Base-by-base conservation (phyloP, 2,113 vertebrate genomes). In the Scophthalmus maximus region DNA sequence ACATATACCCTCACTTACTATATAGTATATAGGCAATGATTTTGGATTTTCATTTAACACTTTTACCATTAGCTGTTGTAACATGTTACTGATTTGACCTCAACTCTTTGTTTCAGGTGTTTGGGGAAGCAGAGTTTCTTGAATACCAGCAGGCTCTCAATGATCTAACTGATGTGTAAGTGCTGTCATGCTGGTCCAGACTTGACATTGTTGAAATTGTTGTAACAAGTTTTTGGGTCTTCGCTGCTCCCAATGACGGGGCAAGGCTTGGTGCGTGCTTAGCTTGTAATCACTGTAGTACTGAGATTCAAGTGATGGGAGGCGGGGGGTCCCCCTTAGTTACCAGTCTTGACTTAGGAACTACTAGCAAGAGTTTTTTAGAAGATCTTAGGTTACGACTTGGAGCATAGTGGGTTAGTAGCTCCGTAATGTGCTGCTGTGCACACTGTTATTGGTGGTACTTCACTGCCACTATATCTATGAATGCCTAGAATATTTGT, bases 121-220 rank as follows among this genome's bases (percentile, higher is more conserved):
- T 98, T 59, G 95, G 97, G 25, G 95, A 95, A 61, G 83, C 62
- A 0, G 97, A 99, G 17, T 98, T 96, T 79, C 88, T 96, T 36
- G 94, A 93, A 84, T 99, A 98, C 66, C 94, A 95, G 88, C 95
- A 95, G 17, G 95, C 96, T 55, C 91, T 99, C 60, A 92, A 87
- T 0, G 95, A 99, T 88, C 88, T 99, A 42, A 94, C 95, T 10
- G 91, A 94, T 9, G 74, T 96, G 97, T 98, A 79, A 96, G 97
- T 95, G 68, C 40, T 12, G 1, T 22, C 9, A 0, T 38, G 6
- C 56, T 40, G 42, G 42, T 56, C 46, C 15, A 68, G 53, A 57
- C 40, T 53, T 74, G 56, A 81, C 50, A 53, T 26, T 32, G 17
- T 58, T 67, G 25, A 42, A 36, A 15, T 38, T 59, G 51, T 40